A percentile compares a stretch with the other conserved stretches of the same genome.
Evolutionary conservation across 2,888 invertebrate genomes (phyloP).

Genomic region (Aphelenchoides bicaudatus): DNA sequence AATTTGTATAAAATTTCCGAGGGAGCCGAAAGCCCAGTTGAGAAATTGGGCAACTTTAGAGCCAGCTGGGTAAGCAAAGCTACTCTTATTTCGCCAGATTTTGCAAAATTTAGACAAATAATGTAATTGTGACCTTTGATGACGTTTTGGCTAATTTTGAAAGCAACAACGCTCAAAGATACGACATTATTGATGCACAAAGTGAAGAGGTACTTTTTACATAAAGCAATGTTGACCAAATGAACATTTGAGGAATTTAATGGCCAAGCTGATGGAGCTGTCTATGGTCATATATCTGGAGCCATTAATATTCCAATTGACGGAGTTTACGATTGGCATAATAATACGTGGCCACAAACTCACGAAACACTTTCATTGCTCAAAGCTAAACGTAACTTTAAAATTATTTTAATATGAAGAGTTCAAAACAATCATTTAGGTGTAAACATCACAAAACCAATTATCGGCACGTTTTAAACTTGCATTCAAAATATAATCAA

Average conservation of each 20-base stretch:
- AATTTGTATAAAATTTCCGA: constrained; percentile 23
- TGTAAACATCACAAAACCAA: constrained; percentile 23
- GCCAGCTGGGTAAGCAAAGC: constrained; percentile 55
- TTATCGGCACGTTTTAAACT: too few relatives aligned
- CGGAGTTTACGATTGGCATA: constrained; percentile 34
- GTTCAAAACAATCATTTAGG: too few relatives aligned
- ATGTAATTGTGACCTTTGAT: constrained; percentile 56
- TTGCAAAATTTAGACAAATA: too few relatives aligned
- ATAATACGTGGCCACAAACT: constrained; percentile 32
- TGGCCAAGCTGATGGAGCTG: constrained; percentile 42
- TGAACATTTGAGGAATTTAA: constrained; percentile 37
- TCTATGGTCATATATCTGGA: constrained; percentile 54
- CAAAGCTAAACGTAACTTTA: too few relatives aligned
- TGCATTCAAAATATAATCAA: too few relatives aligned
- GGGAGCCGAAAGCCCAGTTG: constrained; percentile 13
- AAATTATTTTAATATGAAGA: too few relatives aligned
- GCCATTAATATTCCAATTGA: constrained; percentile 55
- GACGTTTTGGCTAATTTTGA: constrained; percentile 54
- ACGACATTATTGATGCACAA: constrained; percentile 56
- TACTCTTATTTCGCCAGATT: constrained; percentile 41
- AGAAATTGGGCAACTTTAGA: constrained; percentile 45
- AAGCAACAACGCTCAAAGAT: constrained; percentile 39
- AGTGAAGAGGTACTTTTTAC: constrained; percentile 38
- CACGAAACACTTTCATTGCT: background rate
- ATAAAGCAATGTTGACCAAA: background rate